Conservation (phyloP, 2,888 invertebrate genomes). For the Pheosia tremula region DNA sequence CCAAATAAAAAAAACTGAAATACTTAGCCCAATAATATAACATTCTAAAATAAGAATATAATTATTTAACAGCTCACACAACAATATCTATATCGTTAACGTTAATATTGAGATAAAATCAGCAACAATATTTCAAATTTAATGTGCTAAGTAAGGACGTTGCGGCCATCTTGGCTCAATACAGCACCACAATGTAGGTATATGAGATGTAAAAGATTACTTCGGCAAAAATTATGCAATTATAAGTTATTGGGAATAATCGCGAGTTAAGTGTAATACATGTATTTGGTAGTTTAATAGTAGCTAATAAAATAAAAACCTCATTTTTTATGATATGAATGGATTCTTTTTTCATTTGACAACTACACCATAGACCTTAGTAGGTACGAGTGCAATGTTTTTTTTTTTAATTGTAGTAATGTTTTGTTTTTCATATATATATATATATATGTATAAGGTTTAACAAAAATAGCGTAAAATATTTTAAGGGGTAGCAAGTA, state of each 20-base stretch:
- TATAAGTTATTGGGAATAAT: slow-evolving; percentile 32
- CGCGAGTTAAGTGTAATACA: slow-evolving; percentile 13
- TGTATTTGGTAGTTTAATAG: slow-evolving; percentile 6
- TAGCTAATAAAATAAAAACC: too few species aligned
- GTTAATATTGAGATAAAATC: slow-evolving; percentile 31
- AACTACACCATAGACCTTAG: too few species aligned
- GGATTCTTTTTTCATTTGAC: too few species aligned
- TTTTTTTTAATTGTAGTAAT: too few species aligned
- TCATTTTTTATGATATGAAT: too few species aligned
- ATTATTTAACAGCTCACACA: slow-evolving; percentile 27
- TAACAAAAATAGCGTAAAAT: too few species aligned
- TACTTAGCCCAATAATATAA: neutral
- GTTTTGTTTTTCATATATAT: too few species aligned
- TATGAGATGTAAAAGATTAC: slow-evolving; percentile 41
- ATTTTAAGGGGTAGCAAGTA: too few species aligned
- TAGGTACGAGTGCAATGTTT: too few species aligned
- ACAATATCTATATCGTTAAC: slow-evolving; percentile 15
- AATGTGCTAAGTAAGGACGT: slow-evolving; percentile 50
- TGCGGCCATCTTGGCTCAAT: slow-evolving; percentile 28
- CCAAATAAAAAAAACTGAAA: neutral
- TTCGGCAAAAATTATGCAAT: slow-evolving; percentile 39
- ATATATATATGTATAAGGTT: too few species aligned
- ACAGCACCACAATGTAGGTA: slow-evolving; percentile 21
- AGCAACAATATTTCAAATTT: slow-evolving; percentile 43
- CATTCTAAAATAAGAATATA: slow-evolving; percentile 16